Evolutionary conservation across 2,797 vertebrate species (phyloP).

Genomic region (Alfaro cultratus): DNA sequence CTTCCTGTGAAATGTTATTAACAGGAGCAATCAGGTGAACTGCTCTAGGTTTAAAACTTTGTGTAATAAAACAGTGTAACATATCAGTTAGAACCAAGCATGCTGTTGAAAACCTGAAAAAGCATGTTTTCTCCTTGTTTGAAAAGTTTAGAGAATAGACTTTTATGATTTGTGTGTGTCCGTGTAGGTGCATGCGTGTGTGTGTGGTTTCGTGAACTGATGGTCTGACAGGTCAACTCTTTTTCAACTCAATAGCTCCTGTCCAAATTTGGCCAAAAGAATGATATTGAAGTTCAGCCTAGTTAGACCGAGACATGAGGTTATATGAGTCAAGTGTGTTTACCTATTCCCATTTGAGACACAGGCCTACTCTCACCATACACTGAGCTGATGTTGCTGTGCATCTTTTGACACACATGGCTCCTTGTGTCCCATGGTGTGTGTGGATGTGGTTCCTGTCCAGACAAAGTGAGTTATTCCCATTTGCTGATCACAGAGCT

Average conservation of each 20-base stretch:
- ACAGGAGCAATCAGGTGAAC: background rate
- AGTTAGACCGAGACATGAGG: background rate
- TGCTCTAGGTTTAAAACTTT: background rate
- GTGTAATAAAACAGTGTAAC: background rate
- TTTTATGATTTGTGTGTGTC: too few species aligned
- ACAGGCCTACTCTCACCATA: background rate
- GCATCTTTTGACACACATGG: too few species aligned
- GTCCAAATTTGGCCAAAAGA: background rate
- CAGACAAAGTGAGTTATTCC: background rate
- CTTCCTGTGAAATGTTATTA: background rate
- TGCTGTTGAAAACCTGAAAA: background rate
- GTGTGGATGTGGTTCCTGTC: background rate
- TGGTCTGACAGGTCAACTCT: background rate
- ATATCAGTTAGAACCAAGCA: background rate
- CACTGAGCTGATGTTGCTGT: constrained; percentile 6
- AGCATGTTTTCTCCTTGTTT: too few species aligned
- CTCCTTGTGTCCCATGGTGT: background rate
- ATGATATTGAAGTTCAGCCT: background rate
- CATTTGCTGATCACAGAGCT: background rate
- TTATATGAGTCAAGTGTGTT: background rate
- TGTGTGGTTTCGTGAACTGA: too few species aligned
- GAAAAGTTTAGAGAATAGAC: too few species aligned
- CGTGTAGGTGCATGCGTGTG: too few species aligned
- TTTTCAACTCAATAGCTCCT: background rate
- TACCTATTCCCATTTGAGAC: background rate